Percentiles rank a stretch among this genome's conserved stretches.
These are phyloP conservation scores for Panorpa germanica DNA, from an alignment of 2,888 invertebrate species.

Conservation along the genomic window DNA sequence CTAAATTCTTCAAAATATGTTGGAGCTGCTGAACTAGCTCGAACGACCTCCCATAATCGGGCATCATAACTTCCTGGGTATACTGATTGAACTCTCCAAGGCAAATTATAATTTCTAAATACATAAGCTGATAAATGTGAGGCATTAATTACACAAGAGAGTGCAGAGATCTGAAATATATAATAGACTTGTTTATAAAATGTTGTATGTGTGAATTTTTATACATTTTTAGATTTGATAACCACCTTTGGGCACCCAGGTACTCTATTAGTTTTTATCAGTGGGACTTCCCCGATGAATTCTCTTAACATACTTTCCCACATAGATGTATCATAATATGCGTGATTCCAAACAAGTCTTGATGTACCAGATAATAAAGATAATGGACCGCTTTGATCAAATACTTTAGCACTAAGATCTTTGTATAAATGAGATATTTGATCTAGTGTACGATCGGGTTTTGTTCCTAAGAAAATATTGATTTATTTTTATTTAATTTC, in stretches of 20 bases:
- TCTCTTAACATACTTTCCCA: slow-evolving; percentile 63
- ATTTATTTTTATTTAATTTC: too few species aligned
- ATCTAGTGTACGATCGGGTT: slow-evolving; percentile 25
- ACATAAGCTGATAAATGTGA: slow-evolving; percentile 53
- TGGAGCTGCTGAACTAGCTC: slow-evolving; percentile 83
- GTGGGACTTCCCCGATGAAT: slow-evolving; percentile 36
- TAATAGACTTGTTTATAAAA: slow-evolving; percentile 5
- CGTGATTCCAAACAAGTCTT: slow-evolving; percentile 64
- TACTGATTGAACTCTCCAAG: slow-evolving; percentile 45
- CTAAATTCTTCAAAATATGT: slow-evolving; percentile 75
- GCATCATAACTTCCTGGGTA: slow-evolving; percentile 52
- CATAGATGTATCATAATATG: slow-evolving; percentile 70
- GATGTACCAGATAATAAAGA: slow-evolving; percentile 41
- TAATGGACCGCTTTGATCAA: slow-evolving; percentile 33
- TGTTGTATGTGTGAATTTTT: slow-evolving; percentile 21
- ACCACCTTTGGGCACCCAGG: slow-evolving; percentile 34
- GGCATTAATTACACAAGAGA: slow-evolving; percentile 65
- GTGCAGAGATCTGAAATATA: slow-evolving; percentile 41
- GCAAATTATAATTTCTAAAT: slow-evolving; percentile 70
- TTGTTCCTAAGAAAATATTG: too few species aligned
- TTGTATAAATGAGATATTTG: slow-evolving; percentile 40
- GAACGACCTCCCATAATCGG: slow-evolving; percentile 62
- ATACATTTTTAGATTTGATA: slow-evolving; percentile 19
- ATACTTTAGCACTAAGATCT: slow-evolving; percentile 39
- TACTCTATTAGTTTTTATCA: slow-evolving; percentile 37